Base-by-base conservation (phyloP, 2,888 invertebrate species). In the Apoderus coryli region DNA sequence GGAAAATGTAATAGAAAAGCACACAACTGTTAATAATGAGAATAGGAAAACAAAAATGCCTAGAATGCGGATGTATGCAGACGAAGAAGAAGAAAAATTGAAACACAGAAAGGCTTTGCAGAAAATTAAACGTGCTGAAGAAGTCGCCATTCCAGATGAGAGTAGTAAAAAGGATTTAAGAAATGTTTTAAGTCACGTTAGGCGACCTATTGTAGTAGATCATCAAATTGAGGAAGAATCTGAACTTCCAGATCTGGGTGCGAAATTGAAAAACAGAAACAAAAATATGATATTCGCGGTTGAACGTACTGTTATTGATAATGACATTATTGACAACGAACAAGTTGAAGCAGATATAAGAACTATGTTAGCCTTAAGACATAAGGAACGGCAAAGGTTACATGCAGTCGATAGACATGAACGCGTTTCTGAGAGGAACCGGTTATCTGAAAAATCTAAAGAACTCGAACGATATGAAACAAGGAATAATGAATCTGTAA, bases 61-160 rank as follows among this genome's bases (percentile, higher is more conserved):
- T 5, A 60, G 79, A 45, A 82, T 84, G 82, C 63, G 80, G 45
- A 85, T 85, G 84, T 80, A 77, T 54, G 85, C 85, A n/a, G 85
- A 84, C 56, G 84, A 84, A 49, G 78, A 80, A 56, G 80, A 81
- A 53, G 69, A 71, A 32, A 73, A 69, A 48, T 53, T 65, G 13
- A 58, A 63, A 36, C 41, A 56, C 19, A 46, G 46, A 31, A 50
- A 50, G 34, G 41, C 55, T 22, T 32, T 57, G 23, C 45, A 46
- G 26, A 44, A 43, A 30, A 33, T 54, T 12, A 51, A 57, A 48
- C 41, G 60, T 44, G 42, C 54, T 55, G 45, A 59, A 44, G 44
- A 56, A 44, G 44, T 48, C 45, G 36, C 29, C 33, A 33, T 51
- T 44, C 44, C 43, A 19, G 42, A 45, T 22, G 35, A 31, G n/a